Conservation (phyloP, 2,113 vertebrate genomes). For the Quiscalus mexicanus region DNA sequence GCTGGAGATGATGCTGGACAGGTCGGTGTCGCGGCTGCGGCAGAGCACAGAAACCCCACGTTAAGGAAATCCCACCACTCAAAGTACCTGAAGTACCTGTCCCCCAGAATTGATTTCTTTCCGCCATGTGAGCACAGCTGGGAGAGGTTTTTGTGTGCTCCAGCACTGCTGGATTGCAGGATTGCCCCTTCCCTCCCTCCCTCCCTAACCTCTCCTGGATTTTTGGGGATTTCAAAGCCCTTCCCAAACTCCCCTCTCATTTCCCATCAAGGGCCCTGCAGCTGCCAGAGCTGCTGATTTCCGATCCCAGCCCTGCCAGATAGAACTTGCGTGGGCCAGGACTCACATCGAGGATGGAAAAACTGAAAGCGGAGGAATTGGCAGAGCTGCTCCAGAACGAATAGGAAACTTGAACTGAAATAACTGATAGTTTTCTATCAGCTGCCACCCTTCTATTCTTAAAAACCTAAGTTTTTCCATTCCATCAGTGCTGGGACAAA, state of each 20-base stretch:
- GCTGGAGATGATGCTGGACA: conserved; percentile 94
- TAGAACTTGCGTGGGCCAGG: conserved; percentile 51
- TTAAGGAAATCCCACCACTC: background rate
- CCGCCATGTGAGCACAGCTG: background rate
- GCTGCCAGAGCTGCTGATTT: conserved; percentile 47
- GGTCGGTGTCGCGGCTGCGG: conserved; percentile 90
- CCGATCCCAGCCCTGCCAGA: conserved; percentile 38
- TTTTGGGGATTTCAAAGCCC: background rate
- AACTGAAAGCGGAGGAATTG: conserved; percentile 23
- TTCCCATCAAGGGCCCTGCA: conserved; percentile 42
- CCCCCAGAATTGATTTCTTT: background rate
- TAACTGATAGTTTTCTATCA: conserved; percentile 52
- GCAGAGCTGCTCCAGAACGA: conserved; percentile 19
- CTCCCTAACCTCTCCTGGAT: background rate
- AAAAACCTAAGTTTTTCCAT: background rate
- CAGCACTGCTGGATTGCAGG: background rate
- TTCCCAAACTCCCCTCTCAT: conserved; percentile 1
- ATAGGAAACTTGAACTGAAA: conserved; percentile 37
- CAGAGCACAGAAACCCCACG: conserved; percentile 31
- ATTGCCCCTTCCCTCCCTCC: background rate
- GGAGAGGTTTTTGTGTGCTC: background rate
- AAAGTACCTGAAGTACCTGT: background rate
- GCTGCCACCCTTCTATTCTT: background rate
- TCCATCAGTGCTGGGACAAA: background rate
- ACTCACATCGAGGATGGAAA: conserved; percentile 43